phyloP scores from a whole-genome alignment of 2,888 invertebrate genomes.

The Dysmachus trigonus region DNA sequence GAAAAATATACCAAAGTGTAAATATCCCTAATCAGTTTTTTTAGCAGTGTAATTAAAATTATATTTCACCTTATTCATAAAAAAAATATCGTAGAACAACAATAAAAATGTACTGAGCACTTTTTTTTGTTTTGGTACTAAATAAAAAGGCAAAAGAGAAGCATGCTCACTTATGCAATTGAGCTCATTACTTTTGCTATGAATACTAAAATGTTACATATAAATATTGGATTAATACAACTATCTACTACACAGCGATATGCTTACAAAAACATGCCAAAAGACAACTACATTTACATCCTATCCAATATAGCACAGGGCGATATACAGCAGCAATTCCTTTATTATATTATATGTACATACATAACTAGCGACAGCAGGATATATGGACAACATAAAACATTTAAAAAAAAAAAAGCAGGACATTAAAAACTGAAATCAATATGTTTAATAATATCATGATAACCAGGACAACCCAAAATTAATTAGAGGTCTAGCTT shows the following conservation, averaged over 20 bases:
- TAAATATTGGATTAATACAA: not conserved
- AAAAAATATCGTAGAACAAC: not conserved
- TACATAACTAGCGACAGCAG: not conserved
- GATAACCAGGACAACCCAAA: slow-evolving; percentile 31
- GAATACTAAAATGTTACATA: not conserved
- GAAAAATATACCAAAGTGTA: too few species aligned
- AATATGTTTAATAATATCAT: not conserved
- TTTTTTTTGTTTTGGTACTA: not conserved
- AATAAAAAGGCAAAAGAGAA: not conserved
- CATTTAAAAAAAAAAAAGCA: not conserved
- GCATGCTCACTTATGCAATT: not conserved
- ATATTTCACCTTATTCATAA: not conserved
- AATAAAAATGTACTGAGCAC: not conserved
- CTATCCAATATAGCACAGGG: not conserved
- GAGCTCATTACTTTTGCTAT: not conserved
- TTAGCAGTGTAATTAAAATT: not conserved
- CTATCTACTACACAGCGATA: not conserved
- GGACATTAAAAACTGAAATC: not conserved
- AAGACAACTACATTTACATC: not conserved
- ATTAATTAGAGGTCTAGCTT: not conserved
- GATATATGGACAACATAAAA: not conserved
- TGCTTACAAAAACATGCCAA: not conserved
- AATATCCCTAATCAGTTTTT: not conserved
- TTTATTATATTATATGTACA: not conserved
- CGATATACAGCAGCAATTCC: not conserved